Evolutionary conservation across 2,888 invertebrate species (phyloP).

Genomic region (Rhamnusium bicolor): DNA sequence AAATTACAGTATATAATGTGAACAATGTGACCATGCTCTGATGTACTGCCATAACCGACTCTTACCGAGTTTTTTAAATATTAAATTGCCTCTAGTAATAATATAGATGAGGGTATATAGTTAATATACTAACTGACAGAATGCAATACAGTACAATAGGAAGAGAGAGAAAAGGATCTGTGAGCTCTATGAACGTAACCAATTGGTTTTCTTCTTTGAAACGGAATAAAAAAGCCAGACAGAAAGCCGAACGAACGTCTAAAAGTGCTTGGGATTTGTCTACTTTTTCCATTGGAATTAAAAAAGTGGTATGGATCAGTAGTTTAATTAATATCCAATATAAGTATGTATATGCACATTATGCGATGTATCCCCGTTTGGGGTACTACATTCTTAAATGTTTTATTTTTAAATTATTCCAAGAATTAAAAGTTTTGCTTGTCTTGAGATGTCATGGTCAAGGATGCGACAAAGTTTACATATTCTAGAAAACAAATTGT

Average conservation of each 20-base stretch:
- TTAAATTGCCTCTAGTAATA: neutral
- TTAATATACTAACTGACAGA: neutral
- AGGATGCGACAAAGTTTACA: too few relatives aligned
- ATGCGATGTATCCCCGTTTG: too few relatives aligned
- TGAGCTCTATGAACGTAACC: conserved; percentile 74
- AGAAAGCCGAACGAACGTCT: conserved; percentile 58
- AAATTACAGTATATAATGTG: neutral
- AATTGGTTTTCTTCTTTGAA: conserved; percentile 89
- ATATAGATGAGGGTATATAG: neutral
- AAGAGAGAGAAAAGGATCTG: conserved; percentile 79
- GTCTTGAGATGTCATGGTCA: too few relatives aligned
- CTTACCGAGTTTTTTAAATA: neutral
- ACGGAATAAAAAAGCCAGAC: conserved; percentile 72
- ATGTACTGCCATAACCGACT: neutral
- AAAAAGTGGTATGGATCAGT: conserved; percentile 52
- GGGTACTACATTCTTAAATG: too few relatives aligned
- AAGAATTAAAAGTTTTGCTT: too few relatives aligned
- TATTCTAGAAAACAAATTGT: too few relatives aligned
- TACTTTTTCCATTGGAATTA: conserved; percentile 54
- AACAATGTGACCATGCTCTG: conserved; percentile 2
- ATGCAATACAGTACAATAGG: conserved; percentile 57
- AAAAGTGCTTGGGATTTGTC: conserved; percentile 67
- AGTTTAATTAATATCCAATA: neutral
- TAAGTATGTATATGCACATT: neutral
- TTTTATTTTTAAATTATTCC: too few relatives aligned